Conservation (phyloP, 2,888 invertebrate genomes). For the Choreutis nemorana region DNA sequence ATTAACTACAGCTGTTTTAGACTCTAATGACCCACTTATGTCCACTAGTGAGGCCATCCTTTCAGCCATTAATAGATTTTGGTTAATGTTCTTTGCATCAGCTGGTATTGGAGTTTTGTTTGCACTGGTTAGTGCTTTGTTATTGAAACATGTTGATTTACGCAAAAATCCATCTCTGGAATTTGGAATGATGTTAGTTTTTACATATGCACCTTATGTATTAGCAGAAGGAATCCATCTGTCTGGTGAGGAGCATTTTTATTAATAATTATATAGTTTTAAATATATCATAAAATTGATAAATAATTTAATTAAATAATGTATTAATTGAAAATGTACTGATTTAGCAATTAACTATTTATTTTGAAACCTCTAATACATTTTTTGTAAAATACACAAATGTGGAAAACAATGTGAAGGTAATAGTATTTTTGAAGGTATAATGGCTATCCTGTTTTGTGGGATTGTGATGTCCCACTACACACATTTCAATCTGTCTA, state of each 20-base stretch:
- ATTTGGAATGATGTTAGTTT: conserved; percentile 98
- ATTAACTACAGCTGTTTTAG: conserved; percentile 87
- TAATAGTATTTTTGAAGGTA: conserved; percentile 69
- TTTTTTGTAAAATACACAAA: conserved; percentile 2
- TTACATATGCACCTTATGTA: conserved; percentile 98
- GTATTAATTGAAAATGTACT: not conserved
- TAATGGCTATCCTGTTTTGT: conserved; percentile 99
- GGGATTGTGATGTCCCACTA: conserved; percentile 99
- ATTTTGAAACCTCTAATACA: not conserved
- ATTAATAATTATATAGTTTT: conserved; percentile 4
- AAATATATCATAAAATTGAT: not conserved
- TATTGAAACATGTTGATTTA: conserved; percentile 95
- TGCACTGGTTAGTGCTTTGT: conserved; percentile 90
- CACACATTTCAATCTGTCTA: conserved; percentile 97
- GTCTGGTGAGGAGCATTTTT: conserved; percentile 70
- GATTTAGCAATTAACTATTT: not conserved
- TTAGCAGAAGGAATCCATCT: conserved; percentile 96
- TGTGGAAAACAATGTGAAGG: not conserved
- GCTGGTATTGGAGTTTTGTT: conserved; percentile 96
- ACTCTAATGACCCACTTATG: conserved; percentile 66
- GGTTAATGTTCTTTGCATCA: conserved; percentile 98
- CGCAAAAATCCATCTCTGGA: conserved; percentile 97
- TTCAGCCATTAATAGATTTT: conserved; percentile 88
- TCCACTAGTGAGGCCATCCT: conserved; percentile 86
- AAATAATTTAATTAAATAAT: not conserved